phyloP scores from a whole-genome alignment of 1,140 invertebrate genomes.

The Paraescarpia echinospica region DNA sequence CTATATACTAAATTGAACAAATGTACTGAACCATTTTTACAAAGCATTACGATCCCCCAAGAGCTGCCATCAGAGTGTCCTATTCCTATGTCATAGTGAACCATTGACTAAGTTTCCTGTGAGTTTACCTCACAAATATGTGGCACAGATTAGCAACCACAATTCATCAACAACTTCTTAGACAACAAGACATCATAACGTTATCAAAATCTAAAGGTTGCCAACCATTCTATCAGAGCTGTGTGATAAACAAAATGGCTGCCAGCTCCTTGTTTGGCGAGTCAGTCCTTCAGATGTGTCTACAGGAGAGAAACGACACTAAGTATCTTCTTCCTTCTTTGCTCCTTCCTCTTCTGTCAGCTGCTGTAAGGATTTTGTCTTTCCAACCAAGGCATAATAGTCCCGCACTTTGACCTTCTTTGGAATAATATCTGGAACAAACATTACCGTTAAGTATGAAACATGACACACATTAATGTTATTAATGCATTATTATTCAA shows the following conservation, averaged over 20 bases:
- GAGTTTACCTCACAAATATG: neutral
- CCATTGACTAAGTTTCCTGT: neutral
- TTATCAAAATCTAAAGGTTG: neutral
- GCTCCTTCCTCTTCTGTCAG: neutral
- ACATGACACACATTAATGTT: neutral
- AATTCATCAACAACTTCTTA: neutral
- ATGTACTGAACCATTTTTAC: neutral
- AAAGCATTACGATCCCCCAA: neutral
- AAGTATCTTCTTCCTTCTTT: neutral
- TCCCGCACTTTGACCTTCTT: slow-evolving; percentile 49
- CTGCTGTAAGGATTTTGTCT: slow-evolving; percentile 16
- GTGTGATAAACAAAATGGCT: neutral
- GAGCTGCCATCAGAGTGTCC: neutral
- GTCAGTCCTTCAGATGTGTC: neutral
- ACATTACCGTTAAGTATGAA: slow-evolving; percentile 10
- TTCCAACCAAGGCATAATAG: slow-evolving; percentile 33
- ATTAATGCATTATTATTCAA: slow-evolving; percentile 1
- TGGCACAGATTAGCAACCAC: neutral
- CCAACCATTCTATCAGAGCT: too few relatives aligned
- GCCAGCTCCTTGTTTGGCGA: neutral
- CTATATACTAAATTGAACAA: neutral
- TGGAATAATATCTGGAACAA: slow-evolving; percentile 48
- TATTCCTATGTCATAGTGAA: neutral
- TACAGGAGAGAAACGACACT: neutral
- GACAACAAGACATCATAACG: neutral